Base-by-base conservation (phyloP, 2,888 invertebrate species). In the Cosmia trapezina region DNA sequence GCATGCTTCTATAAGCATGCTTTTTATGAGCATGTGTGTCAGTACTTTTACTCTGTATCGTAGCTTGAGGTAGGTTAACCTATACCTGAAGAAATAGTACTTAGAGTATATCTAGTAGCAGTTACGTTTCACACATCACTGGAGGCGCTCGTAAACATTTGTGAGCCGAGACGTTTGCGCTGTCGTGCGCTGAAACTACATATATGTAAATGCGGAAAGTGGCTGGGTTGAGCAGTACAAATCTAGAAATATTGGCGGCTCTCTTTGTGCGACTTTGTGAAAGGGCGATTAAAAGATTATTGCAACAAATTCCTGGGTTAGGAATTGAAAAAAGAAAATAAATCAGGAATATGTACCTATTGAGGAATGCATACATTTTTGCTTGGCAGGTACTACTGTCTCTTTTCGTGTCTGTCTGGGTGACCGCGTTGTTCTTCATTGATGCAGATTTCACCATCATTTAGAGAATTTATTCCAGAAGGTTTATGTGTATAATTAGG, bases 81-180 rank as follows among this genome's bases (percentile, higher is more conserved):
- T 14, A 47, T 22, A 67, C 8, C 57, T 33, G 33, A 33, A 33
- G 33, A 53, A 41, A 77, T 45, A 78, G 49, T 56, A 62, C 45
- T 33, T 62, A 45, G 45, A 73, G 57, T 64, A 49, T 72, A 67
- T 47, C 47, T 51, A 37, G 53, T 67, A 68, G 11, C 9, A 33
- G 63, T 66, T 70, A 78, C 45, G 79, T 78, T 73, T 75, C 80
- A 80, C 80, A 77, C 83, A 67, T 75, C 75, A 83, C 63, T 73
- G 75, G 19, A 63, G 45, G 41, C n/a, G 69, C 77, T 80, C 81
- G 73, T 84, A 83, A 83, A 77, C 56, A 77, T 83, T 85, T 80
- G 83, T 85, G 83, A 85, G 71, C 54, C 81, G 73, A 73, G 72
- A 85, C 83, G 57, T 67, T 75, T 60, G 17, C 33, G 71, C 51